Evolutionary conservation across 1,140 invertebrate genomes (phyloP), one percentile per base, ranked within the genome.

Genomic region (Macrocentrus cingulum): DNA sequence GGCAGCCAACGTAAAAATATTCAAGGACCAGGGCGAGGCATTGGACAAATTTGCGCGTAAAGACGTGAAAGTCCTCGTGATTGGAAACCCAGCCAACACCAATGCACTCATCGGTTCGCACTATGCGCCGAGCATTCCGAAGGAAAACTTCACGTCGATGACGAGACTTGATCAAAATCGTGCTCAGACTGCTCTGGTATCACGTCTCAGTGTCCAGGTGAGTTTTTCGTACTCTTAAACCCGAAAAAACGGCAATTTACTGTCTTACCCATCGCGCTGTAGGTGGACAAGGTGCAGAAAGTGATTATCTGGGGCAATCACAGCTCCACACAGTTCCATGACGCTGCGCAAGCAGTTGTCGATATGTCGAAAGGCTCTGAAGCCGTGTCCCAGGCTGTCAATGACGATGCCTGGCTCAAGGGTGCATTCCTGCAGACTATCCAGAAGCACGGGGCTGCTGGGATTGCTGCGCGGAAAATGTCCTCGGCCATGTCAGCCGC

Each of bases 261-360:
- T n/a, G n/a, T n/a, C n/a, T n/a, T n/a, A n/a, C n/a, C n/a, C n/a
- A n/a, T 41, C 23, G 15, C 3, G 37, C 37, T 46, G 16, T 79
- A 89, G 52, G 87, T 92, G 32, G 84, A 85, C 54, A 82, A 88
- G 68, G 88, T 99, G 1, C 87, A 86, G 64, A 97, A 98, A 75
- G 89, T 97, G 4, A 92, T 97, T 56, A 99, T 99, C 71, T 99
- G 98, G 98, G 98, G 98, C 19, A 99, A 99, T 80, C 98, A 99
- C 72, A 99, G 96, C 0, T 95, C 94, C 4, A 99, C 98, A 2
- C 97, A 99, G 81, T 99, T 93, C 77, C 97, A 97, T 15, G 97
- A 99, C 86, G 90, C 91, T 8, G 82, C 84, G n/a, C 89, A 96
- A 75, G 95, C 95, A 45, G 77, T 83, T 36, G 92, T 94, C 4